These are phyloP conservation scores for Pediacus dermestoides DNA, from an alignment of 2,888 invertebrate genomes.

Conservation along the genomic window DNA sequence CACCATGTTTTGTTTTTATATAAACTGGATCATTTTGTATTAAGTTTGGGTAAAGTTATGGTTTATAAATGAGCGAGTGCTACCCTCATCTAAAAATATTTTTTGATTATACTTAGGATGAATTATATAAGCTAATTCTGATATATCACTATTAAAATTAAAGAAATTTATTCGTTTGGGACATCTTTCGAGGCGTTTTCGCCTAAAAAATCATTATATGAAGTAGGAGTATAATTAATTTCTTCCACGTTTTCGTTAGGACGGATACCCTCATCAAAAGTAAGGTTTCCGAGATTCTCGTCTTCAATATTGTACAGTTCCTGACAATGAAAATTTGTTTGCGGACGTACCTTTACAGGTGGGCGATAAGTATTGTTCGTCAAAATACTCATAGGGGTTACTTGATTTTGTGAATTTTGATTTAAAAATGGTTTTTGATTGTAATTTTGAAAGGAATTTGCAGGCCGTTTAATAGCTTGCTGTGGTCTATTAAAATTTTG, in stretches of 20 bases:
- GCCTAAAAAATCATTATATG: constrained; percentile 5
- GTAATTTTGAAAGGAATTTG: neutral
- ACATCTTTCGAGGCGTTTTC: neutral
- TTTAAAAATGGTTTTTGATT: too few species aligned
- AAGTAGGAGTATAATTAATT: neutral
- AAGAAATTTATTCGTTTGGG: neutral
- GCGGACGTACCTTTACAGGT: too few species aligned
- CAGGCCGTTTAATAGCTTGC: neutral
- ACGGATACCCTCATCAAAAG: too few species aligned
- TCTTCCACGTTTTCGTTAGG: neutral
- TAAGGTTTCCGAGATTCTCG: too few species aligned
- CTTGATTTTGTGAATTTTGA: neutral
- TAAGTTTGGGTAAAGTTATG: constrained; percentile 7
- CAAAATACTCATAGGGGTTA: neutral
- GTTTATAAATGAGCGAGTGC: constrained; percentile 21
- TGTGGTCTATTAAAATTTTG: constrained; percentile 3
- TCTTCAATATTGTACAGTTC: neutral
- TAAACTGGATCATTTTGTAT: constrained; percentile 7
- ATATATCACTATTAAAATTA: neutral
- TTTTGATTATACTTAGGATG: constrained; percentile 5
- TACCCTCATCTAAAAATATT: constrained; percentile 17
- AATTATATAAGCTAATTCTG: constrained; percentile 8
- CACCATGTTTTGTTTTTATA: constrained; percentile 3
- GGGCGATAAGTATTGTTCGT: neutral
- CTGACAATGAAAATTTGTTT: neutral